phyloP scores from a whole-genome alignment of 1,140 invertebrate species.

The Berghia stephanieae region DNA sequence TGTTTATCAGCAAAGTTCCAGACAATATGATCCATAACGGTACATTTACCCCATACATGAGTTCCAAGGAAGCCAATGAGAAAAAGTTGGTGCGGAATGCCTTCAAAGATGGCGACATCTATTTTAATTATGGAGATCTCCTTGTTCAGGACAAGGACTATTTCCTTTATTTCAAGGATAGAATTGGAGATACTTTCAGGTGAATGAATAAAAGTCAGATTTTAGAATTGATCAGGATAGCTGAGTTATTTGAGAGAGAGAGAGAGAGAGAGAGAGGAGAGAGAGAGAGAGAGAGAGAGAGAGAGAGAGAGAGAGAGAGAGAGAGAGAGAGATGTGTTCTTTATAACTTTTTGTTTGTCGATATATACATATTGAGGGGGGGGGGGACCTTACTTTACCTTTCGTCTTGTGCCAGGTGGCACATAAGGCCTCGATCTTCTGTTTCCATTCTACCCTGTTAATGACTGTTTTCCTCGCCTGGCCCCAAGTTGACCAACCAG shows the following conservation, averaged over 20 bases:
- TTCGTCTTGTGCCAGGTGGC: too few relatives aligned
- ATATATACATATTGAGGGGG: not conserved
- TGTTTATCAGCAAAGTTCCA: constrained; percentile 43
- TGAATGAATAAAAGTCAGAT: constrained; percentile 22
- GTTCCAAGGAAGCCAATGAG: constrained; percentile 48
- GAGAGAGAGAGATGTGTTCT: not conserved
- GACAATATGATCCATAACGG: constrained; percentile 11
- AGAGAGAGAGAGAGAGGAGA: too few relatives aligned
- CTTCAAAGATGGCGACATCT: constrained; percentile 51
- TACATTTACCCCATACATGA: constrained; percentile 45
- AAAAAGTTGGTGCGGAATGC: constrained; percentile 55
- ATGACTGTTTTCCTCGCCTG: too few relatives aligned
- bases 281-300: too few relatives aligned
- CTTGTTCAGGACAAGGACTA: constrained; percentile 60
- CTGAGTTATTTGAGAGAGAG: too few relatives aligned
- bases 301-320: too few relatives aligned
- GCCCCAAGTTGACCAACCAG: too few relatives aligned
- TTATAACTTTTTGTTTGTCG: not conserved
- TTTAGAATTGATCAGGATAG: not conserved
- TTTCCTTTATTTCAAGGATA: constrained; percentile 64
- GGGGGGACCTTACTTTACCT: not conserved
- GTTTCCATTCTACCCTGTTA: too few relatives aligned
- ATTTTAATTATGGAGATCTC: constrained; percentile 62
- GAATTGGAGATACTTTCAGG: constrained; percentile 65
- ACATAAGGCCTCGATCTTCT: too few relatives aligned